A percentile compares a stretch with the other conserved stretches of the same genome.
phyloP scores from a whole-genome alignment of 1,140 invertebrate species.

The Scylla paramamosain region DNA sequence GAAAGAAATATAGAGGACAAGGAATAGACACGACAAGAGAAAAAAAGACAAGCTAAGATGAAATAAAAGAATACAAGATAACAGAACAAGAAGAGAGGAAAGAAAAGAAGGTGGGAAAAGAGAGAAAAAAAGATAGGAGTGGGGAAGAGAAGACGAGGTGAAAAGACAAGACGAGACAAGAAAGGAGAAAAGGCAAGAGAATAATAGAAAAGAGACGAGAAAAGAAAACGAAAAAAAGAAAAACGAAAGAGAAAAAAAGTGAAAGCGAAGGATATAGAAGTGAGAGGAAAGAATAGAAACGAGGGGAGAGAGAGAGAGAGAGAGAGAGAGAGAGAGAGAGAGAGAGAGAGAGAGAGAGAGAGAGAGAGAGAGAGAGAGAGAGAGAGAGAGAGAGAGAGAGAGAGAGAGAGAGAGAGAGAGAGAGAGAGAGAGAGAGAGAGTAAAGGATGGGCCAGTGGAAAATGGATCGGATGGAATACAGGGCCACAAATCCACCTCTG shows the following conservation, averaged over 20 bases:
- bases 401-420: conserved; percentile 21
- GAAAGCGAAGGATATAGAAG: not conserved
- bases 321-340: too few species aligned
- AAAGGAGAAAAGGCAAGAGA: not conserved
- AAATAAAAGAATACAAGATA: too few species aligned
- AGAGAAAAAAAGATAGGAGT: not conserved
- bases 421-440: conserved; percentile 33
- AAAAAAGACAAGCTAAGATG: too few species aligned
- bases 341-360: conserved; percentile 23
- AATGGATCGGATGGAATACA: not conserved
- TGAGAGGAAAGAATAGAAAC: not conserved
- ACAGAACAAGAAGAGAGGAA: too few species aligned
- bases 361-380: not conserved
- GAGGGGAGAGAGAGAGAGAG: not conserved
- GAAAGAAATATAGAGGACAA: too few species aligned
- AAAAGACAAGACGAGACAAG: not conserved
- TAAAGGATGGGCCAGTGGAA: not conserved
- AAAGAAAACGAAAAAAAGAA: not conserved
- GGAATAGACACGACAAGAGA: too few species aligned
- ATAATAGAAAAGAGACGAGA: not conserved
- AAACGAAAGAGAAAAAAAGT: not conserved
- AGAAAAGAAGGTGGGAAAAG: not conserved
- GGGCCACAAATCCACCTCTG: not conserved
- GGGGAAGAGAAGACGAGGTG: not conserved
- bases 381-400: conserved; percentile 16